A percentile compares a stretch with the other conserved stretches of the same genome.
Evolutionary conservation across 2,113 vertebrate species (phyloP).

Genomic region (Lepisosteus oculatus): DNA sequence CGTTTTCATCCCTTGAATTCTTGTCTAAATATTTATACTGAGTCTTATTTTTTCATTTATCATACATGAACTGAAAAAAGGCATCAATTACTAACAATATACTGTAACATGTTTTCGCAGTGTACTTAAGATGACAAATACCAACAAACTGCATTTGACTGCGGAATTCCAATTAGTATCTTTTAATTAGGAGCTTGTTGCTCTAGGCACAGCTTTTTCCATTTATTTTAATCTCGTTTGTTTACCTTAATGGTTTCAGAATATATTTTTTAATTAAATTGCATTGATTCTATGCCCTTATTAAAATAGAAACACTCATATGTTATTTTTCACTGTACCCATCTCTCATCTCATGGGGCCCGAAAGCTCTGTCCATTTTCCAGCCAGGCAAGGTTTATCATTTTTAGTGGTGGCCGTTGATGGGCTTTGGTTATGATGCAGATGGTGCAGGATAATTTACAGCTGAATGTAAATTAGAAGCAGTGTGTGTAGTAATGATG

Average conservation of each 20-base stretch:
- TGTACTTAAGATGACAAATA: constrained; percentile 37
- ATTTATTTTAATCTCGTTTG: constrained; percentile 71
- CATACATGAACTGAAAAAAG: no score
- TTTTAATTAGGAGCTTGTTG: constrained; percentile 59
- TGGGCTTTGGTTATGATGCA: constrained; percentile 5
- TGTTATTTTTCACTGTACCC: constrained; percentile 66
- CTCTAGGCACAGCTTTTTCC: constrained; percentile 49
- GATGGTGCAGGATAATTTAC: background rate
- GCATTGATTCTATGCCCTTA: constrained; percentile 62
- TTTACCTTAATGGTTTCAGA: constrained; percentile 64
- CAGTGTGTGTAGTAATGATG: background rate
- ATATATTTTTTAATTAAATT: constrained; percentile 64
- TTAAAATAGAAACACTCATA: constrained; percentile 49
- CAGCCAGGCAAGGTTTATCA: constrained; percentile 40
- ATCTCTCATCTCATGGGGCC: constrained; percentile 23
- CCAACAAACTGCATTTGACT: constrained; percentile 30
- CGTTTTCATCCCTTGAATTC: no score
- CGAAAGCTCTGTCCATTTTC: constrained; percentile 41
- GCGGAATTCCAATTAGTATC: constrained; percentile 62
- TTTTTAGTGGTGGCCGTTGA: constrained; percentile 41
- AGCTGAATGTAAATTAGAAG: no score
- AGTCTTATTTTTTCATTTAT: no score
- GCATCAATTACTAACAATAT: no score
- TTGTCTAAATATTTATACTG: no score
- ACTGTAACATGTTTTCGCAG: no score